Percentiles rank a stretch among this genome's conserved stretches.
These are phyloP conservation scores for Cryptotermes secundus DNA, from an alignment of 1,140 invertebrate species.

Conservation along the genomic window DNA sequence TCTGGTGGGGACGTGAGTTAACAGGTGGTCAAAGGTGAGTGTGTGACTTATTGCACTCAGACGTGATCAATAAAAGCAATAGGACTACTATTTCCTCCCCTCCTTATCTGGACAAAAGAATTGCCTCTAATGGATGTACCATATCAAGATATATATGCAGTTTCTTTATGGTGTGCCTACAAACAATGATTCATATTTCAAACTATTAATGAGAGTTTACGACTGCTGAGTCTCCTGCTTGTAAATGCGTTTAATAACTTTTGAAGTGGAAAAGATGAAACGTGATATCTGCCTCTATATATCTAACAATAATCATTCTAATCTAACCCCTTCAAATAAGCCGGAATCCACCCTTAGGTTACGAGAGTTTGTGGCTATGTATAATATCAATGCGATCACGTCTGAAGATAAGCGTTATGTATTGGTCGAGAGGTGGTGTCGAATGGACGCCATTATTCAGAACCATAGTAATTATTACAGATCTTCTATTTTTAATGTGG, in stretches of 20 bases:
- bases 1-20: background rate
- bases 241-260: slow-evolving; percentile 3
- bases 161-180: background rate
- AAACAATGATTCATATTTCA: slow-evolving; percentile 3
- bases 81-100: too few relatives aligned
- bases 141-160: background rate
- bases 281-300: background rate
- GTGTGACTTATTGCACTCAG: background rate
- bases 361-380: too few relatives aligned
- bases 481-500: background rate
- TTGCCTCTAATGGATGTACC: background rate
- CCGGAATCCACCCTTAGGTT: too few relatives aligned
- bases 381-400: background rate
- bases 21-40: background rate
- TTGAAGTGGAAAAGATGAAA: background rate
- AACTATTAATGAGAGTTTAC: background rate
- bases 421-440: background rate
- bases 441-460: background rate
- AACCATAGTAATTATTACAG: too few relatives aligned
- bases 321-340: background rate
- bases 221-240: background rate
- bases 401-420: background rate
- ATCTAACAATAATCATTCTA: background rate
- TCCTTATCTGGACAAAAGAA: background rate
- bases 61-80: background rate